Evolutionary conservation across 2,888 invertebrate genomes (phyloP).

Genomic region (Drosophila engyochracea): DNA sequence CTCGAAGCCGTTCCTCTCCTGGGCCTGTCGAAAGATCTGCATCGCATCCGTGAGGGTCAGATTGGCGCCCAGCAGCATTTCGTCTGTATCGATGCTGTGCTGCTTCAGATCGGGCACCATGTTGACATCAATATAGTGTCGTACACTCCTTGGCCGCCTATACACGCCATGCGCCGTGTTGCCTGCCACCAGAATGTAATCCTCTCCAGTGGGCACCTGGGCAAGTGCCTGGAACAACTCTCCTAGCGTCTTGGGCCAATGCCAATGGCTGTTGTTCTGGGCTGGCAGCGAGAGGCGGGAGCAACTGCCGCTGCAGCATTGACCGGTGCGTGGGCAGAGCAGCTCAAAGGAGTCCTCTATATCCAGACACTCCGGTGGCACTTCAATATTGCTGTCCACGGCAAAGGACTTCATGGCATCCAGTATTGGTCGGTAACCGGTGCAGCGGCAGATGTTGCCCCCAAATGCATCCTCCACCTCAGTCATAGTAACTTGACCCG

Average conservation of each 20-base stretch:
- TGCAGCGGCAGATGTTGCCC: slow-evolving; percentile 92
- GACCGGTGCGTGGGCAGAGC: slow-evolving; percentile 74
- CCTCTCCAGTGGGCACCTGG: slow-evolving; percentile 68
- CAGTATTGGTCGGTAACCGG: slow-evolving; percentile 92
- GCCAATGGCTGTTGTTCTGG: slow-evolving; percentile 65
- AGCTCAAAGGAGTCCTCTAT: slow-evolving; percentile 82
- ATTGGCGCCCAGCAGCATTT: slow-evolving; percentile 81
- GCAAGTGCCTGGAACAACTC: slow-evolving; percentile 83
- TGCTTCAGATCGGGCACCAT: slow-evolving; percentile 87
- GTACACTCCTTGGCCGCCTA: slow-evolving; percentile 75
- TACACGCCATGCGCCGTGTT: slow-evolving; percentile 91
- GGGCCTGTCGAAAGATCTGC: slow-evolving; percentile 82
- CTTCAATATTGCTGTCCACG: slow-evolving; percentile 86
- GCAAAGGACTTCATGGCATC: slow-evolving; percentile 93
- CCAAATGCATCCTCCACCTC: slow-evolving; percentile 92
- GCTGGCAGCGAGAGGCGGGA: slow-evolving; percentile 14
- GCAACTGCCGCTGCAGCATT: slow-evolving; percentile 82
- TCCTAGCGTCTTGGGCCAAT: slow-evolving; percentile 73
- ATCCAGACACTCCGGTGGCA: slow-evolving; percentile 85
- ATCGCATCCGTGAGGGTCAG: slow-evolving; percentile 87
- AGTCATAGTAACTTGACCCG: slow-evolving; percentile 87
- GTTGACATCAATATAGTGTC: slow-evolving; percentile 88
- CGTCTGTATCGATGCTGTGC: slow-evolving; percentile 81
- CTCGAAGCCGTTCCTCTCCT: slow-evolving; percentile 86
- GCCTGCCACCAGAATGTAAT: slow-evolving; percentile 90